Evolutionary conservation across 2,888 invertebrate genomes (phyloP), one percentile per base, ranked within the genome.

Genomic region (Aphelenchoides bicaudatus): DNA sequence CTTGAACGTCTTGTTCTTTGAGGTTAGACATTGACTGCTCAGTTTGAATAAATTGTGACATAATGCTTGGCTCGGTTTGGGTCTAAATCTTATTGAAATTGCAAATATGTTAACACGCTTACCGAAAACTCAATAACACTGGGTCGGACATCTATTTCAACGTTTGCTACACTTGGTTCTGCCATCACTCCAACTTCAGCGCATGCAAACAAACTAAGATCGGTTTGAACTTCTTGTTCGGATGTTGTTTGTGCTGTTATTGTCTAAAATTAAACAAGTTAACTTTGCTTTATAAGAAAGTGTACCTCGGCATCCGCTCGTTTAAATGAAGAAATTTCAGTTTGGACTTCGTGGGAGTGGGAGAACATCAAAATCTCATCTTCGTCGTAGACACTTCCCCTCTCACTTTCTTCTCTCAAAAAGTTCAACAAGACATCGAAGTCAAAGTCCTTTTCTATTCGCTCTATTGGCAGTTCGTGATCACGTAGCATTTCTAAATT

Each of bases 341-440:
- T 51, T 46, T 51, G 52, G 21, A 25, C 13, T 25, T 51, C 52
- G n/a, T 30, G 31, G 1, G 37, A 2, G 13, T 13, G 31, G 21
- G 37, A 21, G 52, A 51, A 51, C 34, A 51, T 46, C 37, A 47
- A 27, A 30, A 51, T 13, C 31, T 51, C 37, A 10, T 51, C 52
- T 13, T 30, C 52, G 2, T 49, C 49, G 39, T 37, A 25, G 10
- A 34, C 19, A 51, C 39, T 27, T 13, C 38, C 52, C 13, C 39
- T 30, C 16, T 51, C 37, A 23, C 52, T 51, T 1, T 51, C 52
- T 19, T 51, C 52, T 19, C 28, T 21, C 34, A 51, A 23, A 10
- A 51, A 38, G 10, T 51, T 43, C 19, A 51, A n/a, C 25, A 51
- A 3, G 23, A 31, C 21, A 27, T 34, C 52, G 43, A 51, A 47